A percentile compares a stretch with the other conserved stretches of the same genome.
Conservation (phyloP, 37 sponge, comb jelly and placozoan genomes). For the Ianthella basta region DNA sequence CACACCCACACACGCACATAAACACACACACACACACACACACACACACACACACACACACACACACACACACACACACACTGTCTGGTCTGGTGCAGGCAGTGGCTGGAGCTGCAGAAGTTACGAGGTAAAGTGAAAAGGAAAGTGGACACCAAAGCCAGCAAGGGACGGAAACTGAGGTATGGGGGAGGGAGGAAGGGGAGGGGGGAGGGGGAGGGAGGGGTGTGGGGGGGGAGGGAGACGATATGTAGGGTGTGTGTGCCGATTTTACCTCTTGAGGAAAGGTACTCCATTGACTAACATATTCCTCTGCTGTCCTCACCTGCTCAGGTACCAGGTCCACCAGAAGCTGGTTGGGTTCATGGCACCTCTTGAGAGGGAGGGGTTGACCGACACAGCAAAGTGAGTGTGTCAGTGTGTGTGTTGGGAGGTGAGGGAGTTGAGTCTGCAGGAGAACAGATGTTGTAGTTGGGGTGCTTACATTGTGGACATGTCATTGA, state of each 20-base stretch:
- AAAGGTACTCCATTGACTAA: not conserved
- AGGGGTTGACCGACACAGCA: slow-evolving; percentile 63
- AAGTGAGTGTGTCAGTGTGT: slow-evolving; percentile 46
- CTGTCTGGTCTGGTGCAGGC: not conserved
- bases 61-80: too few relatives aligned
- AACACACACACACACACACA: too few relatives aligned
- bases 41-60: too few relatives aligned
- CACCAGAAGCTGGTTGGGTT: slow-evolving; percentile 87
- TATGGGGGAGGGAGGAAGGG: slow-evolving; percentile 1
- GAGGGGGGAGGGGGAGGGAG: too few relatives aligned
- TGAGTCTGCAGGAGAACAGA: too few relatives aligned
- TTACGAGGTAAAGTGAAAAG: slow-evolving; percentile 79
- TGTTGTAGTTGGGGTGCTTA: too few relatives aligned
- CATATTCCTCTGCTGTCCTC: not conserved
- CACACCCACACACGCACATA: too few relatives aligned
- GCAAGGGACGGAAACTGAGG: slow-evolving; percentile 94
- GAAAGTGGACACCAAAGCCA: slow-evolving; percentile 91
- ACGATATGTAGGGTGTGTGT: slow-evolving; percentile 41
- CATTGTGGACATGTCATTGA: not conserved
- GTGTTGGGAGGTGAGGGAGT: too few relatives aligned
- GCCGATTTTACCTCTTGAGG: not conserved
- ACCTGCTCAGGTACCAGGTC: slow-evolving; percentile 65
- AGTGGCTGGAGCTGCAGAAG: slow-evolving; percentile 56
- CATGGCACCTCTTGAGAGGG: slow-evolving; percentile 79
- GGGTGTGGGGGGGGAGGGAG: too few relatives aligned